Evolutionary conservation across 1,140 invertebrate species (phyloP).

Genomic region (Samia ricini): DNA sequence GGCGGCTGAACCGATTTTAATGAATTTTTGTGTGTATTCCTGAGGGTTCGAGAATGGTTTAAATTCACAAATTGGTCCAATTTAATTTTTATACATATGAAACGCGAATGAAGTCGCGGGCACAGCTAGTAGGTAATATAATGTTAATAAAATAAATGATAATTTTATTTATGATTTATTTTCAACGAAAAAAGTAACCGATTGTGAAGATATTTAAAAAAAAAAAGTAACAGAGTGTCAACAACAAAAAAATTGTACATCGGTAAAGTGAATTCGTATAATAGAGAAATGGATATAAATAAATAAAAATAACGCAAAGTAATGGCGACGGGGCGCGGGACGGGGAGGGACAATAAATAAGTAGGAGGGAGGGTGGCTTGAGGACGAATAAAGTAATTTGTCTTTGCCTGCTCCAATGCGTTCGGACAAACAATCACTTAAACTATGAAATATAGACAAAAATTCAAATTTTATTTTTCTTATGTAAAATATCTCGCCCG

Average conservation of each 20-base stretch:
- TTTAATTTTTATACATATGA: too few species aligned
- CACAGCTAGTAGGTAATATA: too few species aligned
- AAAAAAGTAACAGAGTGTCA: not conserved
- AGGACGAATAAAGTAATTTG: conserved; percentile 63
- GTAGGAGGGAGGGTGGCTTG: conserved; percentile 33
- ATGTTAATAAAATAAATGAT: too few species aligned
- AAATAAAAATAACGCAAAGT: not conserved
- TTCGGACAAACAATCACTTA: conserved; percentile 5
- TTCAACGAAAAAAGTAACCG: not conserved
- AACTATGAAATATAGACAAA: conserved; percentile 22
- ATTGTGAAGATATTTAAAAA: not conserved
- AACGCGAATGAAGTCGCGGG: too few species aligned
- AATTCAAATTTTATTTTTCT: too few species aligned
- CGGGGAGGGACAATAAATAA: conserved; percentile 53
- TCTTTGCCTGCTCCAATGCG: conserved; percentile 46
- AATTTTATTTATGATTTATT: too few species aligned
- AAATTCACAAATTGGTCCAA: too few species aligned
- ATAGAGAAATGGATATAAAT: conserved; percentile 1
- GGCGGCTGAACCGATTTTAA: too few species aligned
- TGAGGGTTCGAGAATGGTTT: too few species aligned
- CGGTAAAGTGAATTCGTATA: not conserved
- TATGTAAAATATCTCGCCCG: too few species aligned
- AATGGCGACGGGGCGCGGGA: conserved; percentile 7
- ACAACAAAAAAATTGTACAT: not conserved
- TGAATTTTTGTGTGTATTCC: too few species aligned